Base-by-base conservation (phyloP, 2,797 vertebrate genomes). In the Anolis apletophallus region DNA sequence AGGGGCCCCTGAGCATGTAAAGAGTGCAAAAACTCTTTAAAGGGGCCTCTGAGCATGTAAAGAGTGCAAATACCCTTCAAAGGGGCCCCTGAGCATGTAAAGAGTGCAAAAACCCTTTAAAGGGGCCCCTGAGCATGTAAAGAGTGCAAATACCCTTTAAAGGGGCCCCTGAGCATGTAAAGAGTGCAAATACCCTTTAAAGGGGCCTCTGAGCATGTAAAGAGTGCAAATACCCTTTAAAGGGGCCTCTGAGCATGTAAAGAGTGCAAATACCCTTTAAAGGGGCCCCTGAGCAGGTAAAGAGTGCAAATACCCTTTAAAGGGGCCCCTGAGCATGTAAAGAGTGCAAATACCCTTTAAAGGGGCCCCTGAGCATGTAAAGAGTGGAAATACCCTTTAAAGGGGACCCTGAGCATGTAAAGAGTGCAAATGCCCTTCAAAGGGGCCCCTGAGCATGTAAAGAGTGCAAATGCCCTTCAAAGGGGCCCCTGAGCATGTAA, bases 251-350 rank as follows among this genome's bases (percentile, higher is more conserved):
- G 69, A 21, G 69, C 69, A 34, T 36, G 17, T 4, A 11, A 34
- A 72, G 34, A 72, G 17, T 3, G 36, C 36, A 10, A 29, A 46
- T 7, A 46, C 46, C 46, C 7, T 46, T 46, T 6, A 8, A 8
- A 8, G 46, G 7, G 46, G 46, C 46, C 21, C 29, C 61, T 67
- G 32, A 34, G 5, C 12, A 16, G 36, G 32, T 32, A 69, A 12
- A 71, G 32, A 8, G n/a, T 4, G 32, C 68, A 71, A 5, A 32
- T 71, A 1, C 16, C 68, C 5, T 14, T 14, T 3, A n/a, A n/a
- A n/a, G n/a, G n/a, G n/a, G n/a, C n/a, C n/a, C n/a, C 59, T 80
- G 78, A 11, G 78, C 78, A 64, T 64, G 59, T 34, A 46, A 57
- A 64, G 11, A 80, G 36, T 10, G 75, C 16, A 23, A 26, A 11